Evolutionary conservation across 2,113 vertebrate species (phyloP).

Genomic region (Buteo buteo): DNA sequence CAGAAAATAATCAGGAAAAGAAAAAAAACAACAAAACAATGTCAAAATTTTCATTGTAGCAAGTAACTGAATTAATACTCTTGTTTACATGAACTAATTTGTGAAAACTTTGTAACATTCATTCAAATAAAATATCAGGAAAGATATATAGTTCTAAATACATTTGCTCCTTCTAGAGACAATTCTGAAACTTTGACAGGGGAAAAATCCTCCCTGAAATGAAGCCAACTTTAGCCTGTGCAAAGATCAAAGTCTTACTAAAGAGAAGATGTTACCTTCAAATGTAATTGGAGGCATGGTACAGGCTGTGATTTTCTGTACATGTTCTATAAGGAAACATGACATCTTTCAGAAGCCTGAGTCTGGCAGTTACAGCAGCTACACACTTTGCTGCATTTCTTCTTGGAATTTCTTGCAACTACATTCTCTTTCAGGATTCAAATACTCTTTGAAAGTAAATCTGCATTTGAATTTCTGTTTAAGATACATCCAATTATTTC

Average conservation of each 20-base stretch:
- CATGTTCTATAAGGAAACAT: neutral
- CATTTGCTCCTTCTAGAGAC: neutral
- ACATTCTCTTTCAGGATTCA: neutral
- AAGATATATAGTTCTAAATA: neutral
- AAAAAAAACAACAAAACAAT: constrained; percentile 51
- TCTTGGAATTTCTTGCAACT: neutral
- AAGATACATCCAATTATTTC: constrained; percentile 1
- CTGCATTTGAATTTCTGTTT: neutral
- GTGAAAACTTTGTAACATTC: neutral
- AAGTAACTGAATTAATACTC: constrained; percentile 32
- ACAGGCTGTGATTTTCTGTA: neutral
- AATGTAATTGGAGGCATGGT: neutral
- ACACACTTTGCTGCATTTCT: neutral
- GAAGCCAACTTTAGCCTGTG: neutral
- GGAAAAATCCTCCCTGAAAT: neutral
- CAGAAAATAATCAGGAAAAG: constrained; percentile 56
- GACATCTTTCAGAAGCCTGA: neutral
- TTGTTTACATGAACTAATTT: neutral
- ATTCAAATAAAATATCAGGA: neutral
- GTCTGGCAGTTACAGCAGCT: neutral
- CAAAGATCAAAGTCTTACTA: neutral
- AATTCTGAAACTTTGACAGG: neutral
- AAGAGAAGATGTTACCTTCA: neutral
- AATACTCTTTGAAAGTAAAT: neutral
- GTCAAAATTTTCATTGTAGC: constrained; percentile 53